Conservation (phyloP, 1,140 invertebrate species). For the Melanaphis sacchari region DNA sequence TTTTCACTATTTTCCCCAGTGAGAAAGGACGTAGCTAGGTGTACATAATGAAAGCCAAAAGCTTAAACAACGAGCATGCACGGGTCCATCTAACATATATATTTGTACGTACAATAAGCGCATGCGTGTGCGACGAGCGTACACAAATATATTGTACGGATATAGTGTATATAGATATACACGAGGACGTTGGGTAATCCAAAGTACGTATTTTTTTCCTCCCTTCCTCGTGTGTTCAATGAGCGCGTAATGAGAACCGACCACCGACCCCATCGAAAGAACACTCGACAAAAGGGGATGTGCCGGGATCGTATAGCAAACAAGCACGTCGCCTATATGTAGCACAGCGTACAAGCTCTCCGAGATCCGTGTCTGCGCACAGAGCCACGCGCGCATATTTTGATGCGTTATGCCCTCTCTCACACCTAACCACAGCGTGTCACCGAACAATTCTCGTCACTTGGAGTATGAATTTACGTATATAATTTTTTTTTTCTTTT, state of each 20-base stretch:
- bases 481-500: background rate
- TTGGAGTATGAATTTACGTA: background rate
- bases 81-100: background rate
- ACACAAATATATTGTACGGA: background rate
- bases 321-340: background rate
- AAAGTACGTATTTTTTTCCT: background rate
- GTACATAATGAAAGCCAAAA: background rate
- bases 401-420: background rate
- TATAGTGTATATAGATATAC: background rate
- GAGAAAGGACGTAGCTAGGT: background rate
- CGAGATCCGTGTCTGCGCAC: background rate
- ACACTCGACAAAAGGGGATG: background rate
- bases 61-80: background rate
- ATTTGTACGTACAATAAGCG: background rate
- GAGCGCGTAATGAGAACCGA: conserved; percentile 1
- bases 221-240: background rate
- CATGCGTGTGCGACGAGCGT: background rate
- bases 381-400: background rate
- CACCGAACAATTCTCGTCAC: background rate
- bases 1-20: background rate
- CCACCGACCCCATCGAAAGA: background rate
- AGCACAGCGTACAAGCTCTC: background rate
- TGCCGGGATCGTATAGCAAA: background rate
- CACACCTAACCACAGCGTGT: too few relatives aligned
- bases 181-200: background rate